phyloP scores from a whole-genome alignment of 1,140 invertebrate species.

The Macrosteles quadrilineatus region DNA sequence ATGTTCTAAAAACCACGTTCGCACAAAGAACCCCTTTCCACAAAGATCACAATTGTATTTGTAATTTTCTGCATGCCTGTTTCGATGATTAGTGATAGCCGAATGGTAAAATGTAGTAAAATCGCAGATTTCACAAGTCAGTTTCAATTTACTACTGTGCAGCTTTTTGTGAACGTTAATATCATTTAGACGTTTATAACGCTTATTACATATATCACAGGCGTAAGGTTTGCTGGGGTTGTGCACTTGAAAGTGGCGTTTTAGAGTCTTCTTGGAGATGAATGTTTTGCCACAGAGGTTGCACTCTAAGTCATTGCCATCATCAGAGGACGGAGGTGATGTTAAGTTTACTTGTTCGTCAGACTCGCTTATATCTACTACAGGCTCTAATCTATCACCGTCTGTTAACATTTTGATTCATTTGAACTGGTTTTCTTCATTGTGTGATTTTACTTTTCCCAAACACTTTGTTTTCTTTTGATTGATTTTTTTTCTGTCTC shows the following conservation, averaged over 20 bases:
- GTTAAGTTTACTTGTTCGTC: not conserved
- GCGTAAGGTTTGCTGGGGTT: constrained; percentile 52
- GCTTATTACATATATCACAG: constrained; percentile 53
- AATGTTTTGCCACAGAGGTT: constrained; percentile 48
- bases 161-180: constrained; percentile 50
- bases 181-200: constrained; percentile 53
- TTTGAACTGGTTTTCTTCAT: no score
- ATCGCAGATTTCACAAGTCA: constrained; percentile 51
- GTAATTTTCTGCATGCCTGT: constrained; percentile 51
- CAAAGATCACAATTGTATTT: constrained; percentile 50
- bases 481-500: no score
- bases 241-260: constrained; percentile 54
- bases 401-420: not conserved
- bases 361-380: not conserved
- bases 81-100: constrained; percentile 49
- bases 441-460: no score
- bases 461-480: no score
- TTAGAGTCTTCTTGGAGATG: constrained; percentile 53
- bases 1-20: constrained; percentile 47
- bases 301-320: constrained; percentile 21
- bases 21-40: constrained; percentile 53
- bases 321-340: not conserved
- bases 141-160: constrained; percentile 48
- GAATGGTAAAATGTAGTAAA: constrained; percentile 50
- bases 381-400: not conserved